Base-by-base conservation (phyloP, 2,797 vertebrate species). In the Chelidonichthys spinosus region DNA sequence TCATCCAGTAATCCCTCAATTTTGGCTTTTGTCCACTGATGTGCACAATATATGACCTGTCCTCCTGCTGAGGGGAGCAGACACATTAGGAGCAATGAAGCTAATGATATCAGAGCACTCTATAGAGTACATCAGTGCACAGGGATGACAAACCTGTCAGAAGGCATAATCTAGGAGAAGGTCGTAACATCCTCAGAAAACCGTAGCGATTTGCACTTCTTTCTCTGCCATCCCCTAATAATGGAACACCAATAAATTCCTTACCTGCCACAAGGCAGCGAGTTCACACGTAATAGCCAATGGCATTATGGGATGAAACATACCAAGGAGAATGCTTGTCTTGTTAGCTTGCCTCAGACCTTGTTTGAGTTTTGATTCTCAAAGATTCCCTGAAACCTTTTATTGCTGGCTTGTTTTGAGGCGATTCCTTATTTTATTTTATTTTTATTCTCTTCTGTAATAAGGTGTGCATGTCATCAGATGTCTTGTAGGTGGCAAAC, bases 61-160 rank as follows among this genome's bases (percentile, higher is more conserved):
- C 91, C 83, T 87, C 67, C 94, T 93, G 90, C 78, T 88, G 84
- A 93, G 94, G 94, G 95, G 95, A 94, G 94, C 92, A 95, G 96
- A 96, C 95, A 96, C 97, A 97, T 98, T 97, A 98, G 95, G 94
- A 95, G 96, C 89, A 97, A 97, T 96, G 96, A 95, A 96, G 96
- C 96, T 97, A 97, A 99, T 97, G 96, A 97, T 97, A 97, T 97
- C 96, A 96, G 95, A 97, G 95, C 96, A 95, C 96, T 97, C 96
- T 95, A 94, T 94, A 95, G 95, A 96, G 95, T 95, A 96, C 95
- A 95, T 95, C 96, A 95, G 94, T 88, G 90, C 87, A 95, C 95
- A 95, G 94, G 92, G 94, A 96, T 97, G 96, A 97, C 96, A 96
- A 96, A 96, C 95, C 96, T 98, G 96, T 98, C 96, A 97, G 94